phyloP scores from a whole-genome alignment of 2,888 invertebrate species.

The Agrypnus murinus region DNA sequence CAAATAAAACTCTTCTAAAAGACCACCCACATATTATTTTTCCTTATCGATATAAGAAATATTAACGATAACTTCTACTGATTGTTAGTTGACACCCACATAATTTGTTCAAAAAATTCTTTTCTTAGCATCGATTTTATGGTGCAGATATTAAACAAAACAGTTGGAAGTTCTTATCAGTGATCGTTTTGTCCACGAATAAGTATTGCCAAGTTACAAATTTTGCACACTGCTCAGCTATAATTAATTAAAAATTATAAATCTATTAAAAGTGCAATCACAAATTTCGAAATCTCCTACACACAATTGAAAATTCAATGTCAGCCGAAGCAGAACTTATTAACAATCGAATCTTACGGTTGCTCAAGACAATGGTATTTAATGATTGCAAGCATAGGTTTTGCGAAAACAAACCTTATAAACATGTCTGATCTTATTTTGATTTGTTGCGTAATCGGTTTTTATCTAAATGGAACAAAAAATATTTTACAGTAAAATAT shows the following conservation, averaged over 20 bases:
- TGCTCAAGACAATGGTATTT: constrained; percentile 12
- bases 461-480: too few relatives aligned
- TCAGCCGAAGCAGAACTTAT: constrained; percentile 29
- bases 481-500: too few relatives aligned
- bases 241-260: constrained; percentile 30
- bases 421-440: not conserved
- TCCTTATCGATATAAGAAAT: not conserved
- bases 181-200: not conserved
- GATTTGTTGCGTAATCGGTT: not conserved
- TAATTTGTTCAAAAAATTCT: not conserved
- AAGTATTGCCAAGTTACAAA: not conserved
- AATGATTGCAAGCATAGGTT: not conserved
- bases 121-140: not conserved
- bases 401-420: constrained; percentile 6
- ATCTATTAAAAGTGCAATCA: constrained; percentile 26
- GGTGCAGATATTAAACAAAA: not conserved
- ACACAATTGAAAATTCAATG: constrained; percentile 29
- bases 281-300: constrained; percentile 35
- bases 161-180: not conserved
- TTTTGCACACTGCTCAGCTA: not conserved
- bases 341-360: constrained; percentile 14
- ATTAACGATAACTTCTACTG: not conserved
- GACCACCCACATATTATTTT: too few relatives aligned
- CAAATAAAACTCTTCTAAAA: constrained; percentile 3
- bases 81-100: not conserved